Base-by-base conservation (phyloP, 2,797 vertebrate species). In the Amblyopsis hoosieri region DNA sequence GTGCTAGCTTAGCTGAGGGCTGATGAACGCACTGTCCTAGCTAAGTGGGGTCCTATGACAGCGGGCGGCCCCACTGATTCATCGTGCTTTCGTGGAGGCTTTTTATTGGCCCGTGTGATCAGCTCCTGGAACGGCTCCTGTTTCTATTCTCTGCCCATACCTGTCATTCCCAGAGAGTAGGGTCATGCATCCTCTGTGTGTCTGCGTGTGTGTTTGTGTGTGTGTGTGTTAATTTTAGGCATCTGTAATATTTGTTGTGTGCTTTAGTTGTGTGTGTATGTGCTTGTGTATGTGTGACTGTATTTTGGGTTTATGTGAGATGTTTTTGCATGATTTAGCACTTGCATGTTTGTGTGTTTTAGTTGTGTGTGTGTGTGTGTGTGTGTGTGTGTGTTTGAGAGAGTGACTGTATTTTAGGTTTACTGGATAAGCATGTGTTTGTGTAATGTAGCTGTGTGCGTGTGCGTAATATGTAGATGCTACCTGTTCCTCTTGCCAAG, bases 101-200 rank as follows among this genome's bases (percentile, higher is more conserved):
- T 83, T 52, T 78, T 75, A 75, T 79, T 23, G 14, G 12, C 23
- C 29, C 15, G 31, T 66, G 66, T 54, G 54, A 69, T 82, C 66
- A 71, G 78, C 75, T 74, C 51, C 63, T 64, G 80, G 75, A 78
- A 86, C 79, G 85, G 80, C 67, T 81, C 82, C 81, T 77, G 81
- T 69, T 83, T 85, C 85, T 88, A 86, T 89, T 88, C 85, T 88
- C 80, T 89, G 72, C 82, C 73, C 89, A 79, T 86, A 78, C 86
- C 77, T 86, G 57, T 87, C 78, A 85, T 86, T 81, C 77, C 71
- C 69, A 75, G 74, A 66, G 78, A 75, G 69, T 63, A 67, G 57
- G 78, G 57, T 82, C 62, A 70, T 72, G 67, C 75, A 62, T 79
- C 75, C 63, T 69, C 62, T 67, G 57, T 70, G 64, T 64, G 62